phyloP scores from a whole-genome alignment of 2,113 vertebrate species.

The Phylloscopus whistleri region DNA sequence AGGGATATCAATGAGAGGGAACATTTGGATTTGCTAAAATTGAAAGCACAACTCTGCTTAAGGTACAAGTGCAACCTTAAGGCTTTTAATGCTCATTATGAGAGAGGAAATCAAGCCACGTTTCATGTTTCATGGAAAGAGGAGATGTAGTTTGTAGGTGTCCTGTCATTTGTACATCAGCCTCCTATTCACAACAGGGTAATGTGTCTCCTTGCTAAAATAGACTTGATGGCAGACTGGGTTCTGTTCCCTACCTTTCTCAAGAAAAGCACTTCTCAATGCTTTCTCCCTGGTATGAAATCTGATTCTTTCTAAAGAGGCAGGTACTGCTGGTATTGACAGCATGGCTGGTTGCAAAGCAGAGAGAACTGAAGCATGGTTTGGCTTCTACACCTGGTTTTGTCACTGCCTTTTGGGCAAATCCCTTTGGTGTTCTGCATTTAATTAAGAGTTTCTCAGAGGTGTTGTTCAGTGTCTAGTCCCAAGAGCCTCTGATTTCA shows the following conservation, averaged over 20 bases:
- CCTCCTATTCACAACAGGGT: background rate
- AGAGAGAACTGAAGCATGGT: background rate
- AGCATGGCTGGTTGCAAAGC: background rate
- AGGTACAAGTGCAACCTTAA: background rate
- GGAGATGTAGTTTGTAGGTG: background rate
- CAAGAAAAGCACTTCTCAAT: background rate
- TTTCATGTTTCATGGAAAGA: conserved; percentile 22
- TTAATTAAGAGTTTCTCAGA: background rate
- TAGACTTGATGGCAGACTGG: background rate
- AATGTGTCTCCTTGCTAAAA: background rate
- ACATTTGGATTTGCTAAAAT: conserved; percentile 31
- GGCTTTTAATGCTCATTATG: conserved; percentile 11
- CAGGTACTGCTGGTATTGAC: background rate
- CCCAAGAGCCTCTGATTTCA: background rate
- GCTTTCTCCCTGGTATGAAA: background rate
- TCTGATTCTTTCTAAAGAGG: background rate
- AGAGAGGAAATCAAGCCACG: background rate
- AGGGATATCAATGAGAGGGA: background rate
- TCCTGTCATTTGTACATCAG: background rate
- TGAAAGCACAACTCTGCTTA: conserved; percentile 10
- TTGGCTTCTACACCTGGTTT: background rate
- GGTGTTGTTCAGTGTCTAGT: background rate
- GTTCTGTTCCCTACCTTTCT: background rate
- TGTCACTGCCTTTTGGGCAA: background rate
- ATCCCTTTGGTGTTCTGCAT: background rate